phyloP scores from a whole-genome alignment of 2,797 vertebrate genomes.

The Poecilia velifera region DNA sequence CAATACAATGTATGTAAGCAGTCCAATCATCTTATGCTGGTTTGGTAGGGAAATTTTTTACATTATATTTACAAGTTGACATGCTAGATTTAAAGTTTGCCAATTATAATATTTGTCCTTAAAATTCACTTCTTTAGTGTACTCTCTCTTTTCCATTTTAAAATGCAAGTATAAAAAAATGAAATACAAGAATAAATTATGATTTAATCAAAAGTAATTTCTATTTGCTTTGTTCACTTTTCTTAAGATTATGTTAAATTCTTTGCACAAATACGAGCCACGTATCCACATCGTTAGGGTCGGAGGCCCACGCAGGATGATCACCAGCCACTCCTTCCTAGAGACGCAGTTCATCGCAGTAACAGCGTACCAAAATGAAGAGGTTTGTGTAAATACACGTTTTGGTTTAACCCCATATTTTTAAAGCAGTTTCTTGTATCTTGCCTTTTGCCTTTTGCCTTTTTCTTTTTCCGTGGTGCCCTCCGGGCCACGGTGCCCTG shows the following conservation, averaged over 20 bases:
- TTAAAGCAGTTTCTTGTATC: neutral
- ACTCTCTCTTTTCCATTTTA: neutral
- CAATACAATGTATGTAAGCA: neutral
- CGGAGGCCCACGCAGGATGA: constrained; percentile 83
- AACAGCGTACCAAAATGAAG: constrained; percentile 86
- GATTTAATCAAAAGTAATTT: neutral
- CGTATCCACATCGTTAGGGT: constrained; percentile 85
- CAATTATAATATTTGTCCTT: neutral
- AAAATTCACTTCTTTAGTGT: neutral
- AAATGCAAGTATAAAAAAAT: neutral
- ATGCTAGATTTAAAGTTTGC: neutral
- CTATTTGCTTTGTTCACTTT: neutral
- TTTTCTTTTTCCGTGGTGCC: neutral
- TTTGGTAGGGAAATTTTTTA: neutral
- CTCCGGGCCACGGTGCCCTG: neutral
- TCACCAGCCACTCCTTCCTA: constrained; percentile 84
- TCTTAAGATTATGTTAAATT: constrained; percentile 85
- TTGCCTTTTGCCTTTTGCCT: neutral
- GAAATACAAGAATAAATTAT: neutral
- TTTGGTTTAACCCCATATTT: neutral
- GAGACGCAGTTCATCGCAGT: constrained; percentile 87
- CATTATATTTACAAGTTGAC: neutral
- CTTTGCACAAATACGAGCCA: constrained; percentile 85
- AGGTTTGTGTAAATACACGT: constrained; percentile 64
- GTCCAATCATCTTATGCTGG: neutral